Conservation (phyloP, 2,113 vertebrate species). For the Callocephalon fimbriatum region DNA sequence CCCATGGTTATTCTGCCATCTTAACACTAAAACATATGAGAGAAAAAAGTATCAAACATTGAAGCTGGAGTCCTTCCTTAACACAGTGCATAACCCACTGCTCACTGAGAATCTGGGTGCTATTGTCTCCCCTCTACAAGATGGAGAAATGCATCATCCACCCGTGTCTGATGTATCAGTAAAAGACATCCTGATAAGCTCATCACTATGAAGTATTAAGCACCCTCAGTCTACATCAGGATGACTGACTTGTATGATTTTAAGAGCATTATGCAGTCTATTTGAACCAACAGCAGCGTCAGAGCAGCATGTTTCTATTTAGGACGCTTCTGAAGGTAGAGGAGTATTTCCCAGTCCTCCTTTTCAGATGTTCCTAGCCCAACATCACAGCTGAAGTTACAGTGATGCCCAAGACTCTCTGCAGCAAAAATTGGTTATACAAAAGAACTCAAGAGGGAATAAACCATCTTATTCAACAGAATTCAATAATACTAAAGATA, state of each 20-base stretch:
- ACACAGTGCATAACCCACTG: not conserved
- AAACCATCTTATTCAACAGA: not conserved
- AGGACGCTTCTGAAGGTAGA: not conserved
- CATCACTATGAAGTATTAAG: not conserved
- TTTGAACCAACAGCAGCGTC: not conserved
- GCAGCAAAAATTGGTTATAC: not conserved
- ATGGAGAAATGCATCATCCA: not conserved
- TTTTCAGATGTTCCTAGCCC: not conserved
- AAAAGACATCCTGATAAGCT: not conserved
- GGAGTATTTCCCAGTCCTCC: not conserved
- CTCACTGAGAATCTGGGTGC: not conserved
- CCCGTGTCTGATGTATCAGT: not conserved
- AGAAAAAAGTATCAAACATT: not conserved
- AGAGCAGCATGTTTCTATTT: accelerated
- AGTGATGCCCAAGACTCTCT: not conserved
- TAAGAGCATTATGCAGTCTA: accelerated
- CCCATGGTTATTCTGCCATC: conserved; percentile 85
- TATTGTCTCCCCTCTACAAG: not conserved
- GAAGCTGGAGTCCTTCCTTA: not conserved
- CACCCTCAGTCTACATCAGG: not conserved
- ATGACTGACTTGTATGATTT: not conserved
- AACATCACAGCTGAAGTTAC: not conserved
- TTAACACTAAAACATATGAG: conserved; percentile 1
- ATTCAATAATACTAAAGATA: not conserved
- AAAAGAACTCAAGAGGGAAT: not conserved